Percentiles rank a stretch among this genome's conserved stretches.
phyloP scores from a whole-genome alignment of 2,888 invertebrate species.

The Automeris io region DNA sequence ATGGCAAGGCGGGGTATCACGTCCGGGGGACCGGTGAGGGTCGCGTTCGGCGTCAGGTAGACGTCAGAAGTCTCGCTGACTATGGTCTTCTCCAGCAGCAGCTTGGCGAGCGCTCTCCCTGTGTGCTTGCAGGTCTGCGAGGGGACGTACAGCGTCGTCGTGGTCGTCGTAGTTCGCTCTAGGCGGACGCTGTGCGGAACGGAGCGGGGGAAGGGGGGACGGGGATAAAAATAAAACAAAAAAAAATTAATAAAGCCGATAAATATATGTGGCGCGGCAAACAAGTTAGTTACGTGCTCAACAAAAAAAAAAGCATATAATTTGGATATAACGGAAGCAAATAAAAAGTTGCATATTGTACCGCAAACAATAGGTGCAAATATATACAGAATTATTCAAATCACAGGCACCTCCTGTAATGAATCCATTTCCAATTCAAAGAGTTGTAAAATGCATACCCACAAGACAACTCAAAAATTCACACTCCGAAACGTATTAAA shows the following conservation, averaged over 20 bases:
- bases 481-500: no score
- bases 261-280: constrained; percentile 21
- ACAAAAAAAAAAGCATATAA: constrained; percentile 14
- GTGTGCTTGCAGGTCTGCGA: constrained; percentile 33
- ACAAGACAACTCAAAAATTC: no score
- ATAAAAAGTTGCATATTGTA: neutral
- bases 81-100: constrained; percentile 41
- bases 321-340: neutral
- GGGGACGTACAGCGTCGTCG: constrained; percentile 37
- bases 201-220: constrained; percentile 22
- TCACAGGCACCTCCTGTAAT: no score
- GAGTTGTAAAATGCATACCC: no score
- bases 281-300: constrained; percentile 49
- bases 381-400: no score
- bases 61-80: constrained; percentile 43
- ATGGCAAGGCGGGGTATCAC: constrained; percentile 44
- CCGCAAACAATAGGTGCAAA: neutral
- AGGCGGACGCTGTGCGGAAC: constrained; percentile 39
- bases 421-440: no score
- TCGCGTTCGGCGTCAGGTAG: constrained; percentile 54
- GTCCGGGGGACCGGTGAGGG: constrained; percentile 52
- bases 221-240: constrained; percentile 35
- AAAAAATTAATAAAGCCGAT: constrained; percentile 46
- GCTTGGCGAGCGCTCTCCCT: constrained; percentile 40
- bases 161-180: constrained; percentile 39